Evolutionary conservation across 2,113 vertebrate species (phyloP).

Genomic region (Platichthys stellatus): DNA sequence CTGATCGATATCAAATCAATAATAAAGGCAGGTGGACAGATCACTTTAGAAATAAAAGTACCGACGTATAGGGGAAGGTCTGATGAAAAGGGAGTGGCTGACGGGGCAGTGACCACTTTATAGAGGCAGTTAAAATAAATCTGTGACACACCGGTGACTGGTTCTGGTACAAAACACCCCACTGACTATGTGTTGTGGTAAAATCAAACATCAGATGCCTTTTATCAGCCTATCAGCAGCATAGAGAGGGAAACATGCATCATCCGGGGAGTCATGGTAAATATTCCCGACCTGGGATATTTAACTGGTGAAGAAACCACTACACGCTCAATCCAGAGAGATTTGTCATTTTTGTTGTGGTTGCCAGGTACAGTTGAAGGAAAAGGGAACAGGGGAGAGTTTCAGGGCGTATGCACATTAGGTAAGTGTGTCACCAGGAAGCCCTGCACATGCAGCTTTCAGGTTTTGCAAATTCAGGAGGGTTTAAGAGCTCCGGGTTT

Average conservation of each 20-base stretch:
- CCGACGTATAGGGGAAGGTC: conserved; percentile 37
- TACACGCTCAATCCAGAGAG: not conserved
- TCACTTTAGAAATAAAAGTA: conserved; percentile 34
- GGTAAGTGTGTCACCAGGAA: conserved; percentile 35
- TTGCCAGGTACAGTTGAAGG: conserved; percentile 15
- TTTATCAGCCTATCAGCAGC: conserved; percentile 11
- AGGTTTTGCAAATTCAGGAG: conserved; percentile 4
- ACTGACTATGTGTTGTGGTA: conserved; percentile 8
- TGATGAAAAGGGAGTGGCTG: conserved; percentile 73
- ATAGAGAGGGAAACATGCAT: conserved; percentile 16
- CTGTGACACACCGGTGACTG: conserved; percentile 44
- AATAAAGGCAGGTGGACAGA: conserved; percentile 8
- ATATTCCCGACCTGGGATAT: conserved; percentile 32
- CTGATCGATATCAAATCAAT: conserved; percentile 29
- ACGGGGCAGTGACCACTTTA: conserved; percentile 59
- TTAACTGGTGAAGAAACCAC: conserved; percentile 14
- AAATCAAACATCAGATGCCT: conserved; percentile 7
- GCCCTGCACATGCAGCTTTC: conserved; percentile 17
- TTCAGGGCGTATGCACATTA: conserved; percentile 20
- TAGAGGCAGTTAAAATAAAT: conserved; percentile 38
- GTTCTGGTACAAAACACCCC: conserved; percentile 34
- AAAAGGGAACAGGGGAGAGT: conserved; percentile 7
- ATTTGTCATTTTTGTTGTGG: not conserved
- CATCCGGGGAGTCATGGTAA: not conserved
- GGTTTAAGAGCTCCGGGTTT: not conserved